Evolutionary conservation across 2,797 vertebrate species (phyloP).

Genomic region (Poecilia picta): DNA sequence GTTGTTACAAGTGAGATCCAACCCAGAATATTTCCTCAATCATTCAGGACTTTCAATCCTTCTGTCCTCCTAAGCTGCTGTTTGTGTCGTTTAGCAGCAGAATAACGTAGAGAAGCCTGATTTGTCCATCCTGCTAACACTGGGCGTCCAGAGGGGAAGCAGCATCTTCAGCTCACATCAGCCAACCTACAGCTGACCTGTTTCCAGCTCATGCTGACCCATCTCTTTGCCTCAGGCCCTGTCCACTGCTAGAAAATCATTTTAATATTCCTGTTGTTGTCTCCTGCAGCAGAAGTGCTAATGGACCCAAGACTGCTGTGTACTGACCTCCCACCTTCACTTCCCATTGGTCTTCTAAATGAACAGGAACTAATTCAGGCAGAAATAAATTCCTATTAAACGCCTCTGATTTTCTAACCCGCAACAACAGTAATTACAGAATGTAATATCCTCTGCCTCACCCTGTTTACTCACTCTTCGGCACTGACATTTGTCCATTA

Average conservation of each 20-base stretch:
- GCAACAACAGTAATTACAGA: conserved; percentile 79
- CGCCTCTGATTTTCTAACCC: conserved; percentile 50
- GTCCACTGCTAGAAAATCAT: conserved; percentile 36
- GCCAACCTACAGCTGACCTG: conserved; percentile 44
- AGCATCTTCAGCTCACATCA: conserved; percentile 41
- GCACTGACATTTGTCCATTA: conserved; percentile 64
- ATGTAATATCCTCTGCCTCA: conserved; percentile 73
- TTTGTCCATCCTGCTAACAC: conserved; percentile 8
- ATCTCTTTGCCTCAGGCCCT: conserved; percentile 48
- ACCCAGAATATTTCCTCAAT: conserved; percentile 12
- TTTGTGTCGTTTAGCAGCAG: neutral
- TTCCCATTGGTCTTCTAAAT: conserved; percentile 44
- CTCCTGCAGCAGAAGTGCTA: conserved; percentile 27
- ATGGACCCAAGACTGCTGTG: conserved; percentile 24
- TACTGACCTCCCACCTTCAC: conserved; percentile 18
- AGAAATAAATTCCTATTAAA: conserved; percentile 60
- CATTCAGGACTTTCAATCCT: neutral
- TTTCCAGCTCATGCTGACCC: conserved; percentile 39
- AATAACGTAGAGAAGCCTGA: neutral
- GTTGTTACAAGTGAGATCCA: conserved; percentile 6
- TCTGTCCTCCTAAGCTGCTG: neutral
- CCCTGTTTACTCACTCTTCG: conserved; percentile 68
- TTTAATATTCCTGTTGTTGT: conserved; percentile 17
- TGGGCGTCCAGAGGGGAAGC: conserved; percentile 13
- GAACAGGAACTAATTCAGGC: conserved; percentile 55